Conservation (phyloP, 2,113 vertebrate genomes). For the Sylvilagus bachmani region DNA sequence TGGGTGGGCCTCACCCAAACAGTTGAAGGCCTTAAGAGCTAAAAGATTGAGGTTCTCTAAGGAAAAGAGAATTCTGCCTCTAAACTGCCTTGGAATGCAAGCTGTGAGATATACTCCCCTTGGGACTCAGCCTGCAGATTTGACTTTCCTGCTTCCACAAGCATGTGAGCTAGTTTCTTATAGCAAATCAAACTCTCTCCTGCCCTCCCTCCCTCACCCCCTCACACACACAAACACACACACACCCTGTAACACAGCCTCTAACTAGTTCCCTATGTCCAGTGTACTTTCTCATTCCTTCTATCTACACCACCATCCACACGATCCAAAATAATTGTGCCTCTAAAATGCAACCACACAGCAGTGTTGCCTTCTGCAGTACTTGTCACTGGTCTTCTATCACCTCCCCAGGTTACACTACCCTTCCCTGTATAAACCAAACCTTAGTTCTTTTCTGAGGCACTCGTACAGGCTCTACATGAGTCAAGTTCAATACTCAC, state of each 20-base stretch:
- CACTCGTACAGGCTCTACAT: not conserved
- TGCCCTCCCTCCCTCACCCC: no score
- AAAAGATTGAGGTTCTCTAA: not conserved
- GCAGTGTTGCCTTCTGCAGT: fast-evolving
- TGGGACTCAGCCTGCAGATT: not conserved
- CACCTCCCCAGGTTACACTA: not conserved
- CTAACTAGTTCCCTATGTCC: not conserved
- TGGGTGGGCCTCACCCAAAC: not conserved
- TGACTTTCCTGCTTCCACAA: not conserved
- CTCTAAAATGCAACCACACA: not conserved
- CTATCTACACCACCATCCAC: not conserved
- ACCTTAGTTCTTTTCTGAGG: not conserved
- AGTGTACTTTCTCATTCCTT: not conserved
- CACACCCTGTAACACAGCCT: not conserved
- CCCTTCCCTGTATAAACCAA: not conserved
- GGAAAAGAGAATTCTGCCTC: not conserved
- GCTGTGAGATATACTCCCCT: not conserved
- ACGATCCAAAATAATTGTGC: not conserved
- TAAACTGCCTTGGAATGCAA: not conserved
- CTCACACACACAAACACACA: not conserved
- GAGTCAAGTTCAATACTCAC: not conserved
- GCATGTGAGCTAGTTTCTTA: not conserved
- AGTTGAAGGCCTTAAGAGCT: not conserved
- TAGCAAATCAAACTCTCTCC: not conserved
- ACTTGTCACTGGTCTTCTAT: not conserved